Conservation (phyloP, 2,113 vertebrate species). For the Cnemophilus loriae region DNA sequence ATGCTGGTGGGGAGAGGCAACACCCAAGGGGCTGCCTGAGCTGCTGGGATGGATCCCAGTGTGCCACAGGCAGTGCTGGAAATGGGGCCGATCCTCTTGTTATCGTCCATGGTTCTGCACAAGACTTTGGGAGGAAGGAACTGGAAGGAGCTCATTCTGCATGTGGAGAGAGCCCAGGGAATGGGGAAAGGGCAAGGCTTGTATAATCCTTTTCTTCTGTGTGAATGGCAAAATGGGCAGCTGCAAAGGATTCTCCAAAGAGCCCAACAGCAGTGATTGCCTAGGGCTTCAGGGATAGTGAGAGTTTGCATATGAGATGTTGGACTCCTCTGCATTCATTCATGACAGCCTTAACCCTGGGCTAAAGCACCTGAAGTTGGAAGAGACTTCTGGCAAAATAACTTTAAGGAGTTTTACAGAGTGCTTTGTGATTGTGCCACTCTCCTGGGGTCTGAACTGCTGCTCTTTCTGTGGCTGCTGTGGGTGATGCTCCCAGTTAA, state of each 20-base stretch:
- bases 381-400: neutral
- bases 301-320: neutral
- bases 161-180: neutral
- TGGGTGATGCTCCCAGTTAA: neutral
- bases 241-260: neutral
- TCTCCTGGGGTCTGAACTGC: neutral
- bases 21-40: neutral
- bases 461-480: neutral
- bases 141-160: neutral
- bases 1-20: neutral
- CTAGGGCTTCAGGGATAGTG: neutral
- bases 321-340: neutral
- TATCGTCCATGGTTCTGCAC: neutral
- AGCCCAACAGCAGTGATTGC: neutral
- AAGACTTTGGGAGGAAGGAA: neutral
- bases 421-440: neutral
- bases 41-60: neutral
- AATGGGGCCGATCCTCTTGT: neutral
- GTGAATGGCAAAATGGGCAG: neutral
- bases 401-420: neutral
- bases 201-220: neutral
- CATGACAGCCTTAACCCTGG: neutral
- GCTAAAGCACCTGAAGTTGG: neutral
- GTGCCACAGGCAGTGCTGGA: neutral
- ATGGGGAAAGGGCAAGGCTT: neutral